Evolutionary conservation across 2,888 invertebrate species (phyloP).

Genomic region (Neocrepidodera transversa): DNA sequence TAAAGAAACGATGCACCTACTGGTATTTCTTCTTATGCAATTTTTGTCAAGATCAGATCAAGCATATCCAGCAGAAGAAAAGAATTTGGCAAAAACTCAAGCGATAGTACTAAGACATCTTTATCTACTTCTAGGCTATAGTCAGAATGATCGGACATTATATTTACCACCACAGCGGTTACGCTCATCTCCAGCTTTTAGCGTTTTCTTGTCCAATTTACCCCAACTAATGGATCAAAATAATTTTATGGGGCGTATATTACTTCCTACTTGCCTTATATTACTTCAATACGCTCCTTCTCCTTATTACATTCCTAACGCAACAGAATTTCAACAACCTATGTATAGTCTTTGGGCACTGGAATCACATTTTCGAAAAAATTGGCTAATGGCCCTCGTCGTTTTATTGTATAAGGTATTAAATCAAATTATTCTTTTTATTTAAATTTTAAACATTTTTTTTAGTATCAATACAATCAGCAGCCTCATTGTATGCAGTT

Average conservation of each 20-base stretch:
- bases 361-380: slow-evolving; percentile 84
- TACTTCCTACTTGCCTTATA: slow-evolving; percentile 84
- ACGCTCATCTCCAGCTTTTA: slow-evolving; percentile 92
- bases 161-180: slow-evolving; percentile 88
- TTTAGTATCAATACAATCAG: slow-evolving; percentile 77
- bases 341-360: slow-evolving; percentile 88
- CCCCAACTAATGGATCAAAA: slow-evolving; percentile 96
- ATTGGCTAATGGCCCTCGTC: slow-evolving; percentile 92
- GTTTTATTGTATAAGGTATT: slow-evolving; percentile 91
- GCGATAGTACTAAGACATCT: slow-evolving; percentile 90
- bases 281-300: slow-evolving; percentile 85
- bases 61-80: slow-evolving; percentile 88
- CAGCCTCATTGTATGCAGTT: slow-evolving; percentile 75
- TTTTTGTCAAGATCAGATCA: slow-evolving; percentile 85
- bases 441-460: slow-evolving; percentile 9
- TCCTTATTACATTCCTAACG: slow-evolving; percentile 67
- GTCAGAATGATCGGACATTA: slow-evolving; percentile 87
- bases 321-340: slow-evolving; percentile 68
- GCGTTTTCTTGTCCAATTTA: slow-evolving; percentile 91
- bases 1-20: slow-evolving; percentile 91
- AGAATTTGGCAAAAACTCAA: slow-evolving; percentile 78
- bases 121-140: slow-evolving; percentile 91
- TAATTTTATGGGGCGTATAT: slow-evolving; percentile 88
- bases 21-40: slow-evolving; percentile 96
- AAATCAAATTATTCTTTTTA: not conserved